These are phyloP conservation scores for Ormyrus thymus DNA, from an alignment of 2,888 invertebrate species.

Conservation along the genomic window DNA sequence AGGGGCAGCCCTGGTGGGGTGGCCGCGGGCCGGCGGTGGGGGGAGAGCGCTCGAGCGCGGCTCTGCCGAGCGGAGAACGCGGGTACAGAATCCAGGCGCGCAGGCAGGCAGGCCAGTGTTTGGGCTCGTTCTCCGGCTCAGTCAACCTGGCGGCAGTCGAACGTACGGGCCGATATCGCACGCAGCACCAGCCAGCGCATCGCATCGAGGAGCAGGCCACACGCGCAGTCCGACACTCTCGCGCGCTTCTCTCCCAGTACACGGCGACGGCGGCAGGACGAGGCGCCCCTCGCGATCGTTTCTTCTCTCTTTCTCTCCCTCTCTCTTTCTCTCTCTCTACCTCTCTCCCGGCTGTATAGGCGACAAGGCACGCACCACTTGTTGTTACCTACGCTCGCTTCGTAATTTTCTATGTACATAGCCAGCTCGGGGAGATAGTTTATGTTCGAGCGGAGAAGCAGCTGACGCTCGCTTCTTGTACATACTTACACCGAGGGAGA, in stretches of 20 bases:
- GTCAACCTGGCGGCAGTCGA: slow-evolving; percentile 44
- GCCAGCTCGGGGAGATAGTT: no score
- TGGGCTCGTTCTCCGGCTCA: slow-evolving; percentile 21
- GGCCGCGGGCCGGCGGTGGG: background rate
- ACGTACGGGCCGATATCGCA: background rate
- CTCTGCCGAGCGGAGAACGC: slow-evolving; percentile 1
- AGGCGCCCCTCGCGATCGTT: background rate
- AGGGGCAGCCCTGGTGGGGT: background rate
- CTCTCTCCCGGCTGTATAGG: no score
- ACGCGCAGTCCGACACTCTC: background rate
- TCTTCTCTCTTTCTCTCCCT: no score
- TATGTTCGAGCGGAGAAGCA: no score
- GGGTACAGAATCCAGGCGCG: background rate
- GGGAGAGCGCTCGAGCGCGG: slow-evolving; percentile 7
- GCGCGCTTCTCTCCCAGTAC: background rate
- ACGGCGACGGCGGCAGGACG: background rate
- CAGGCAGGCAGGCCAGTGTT: background rate
- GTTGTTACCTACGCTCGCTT: no score
- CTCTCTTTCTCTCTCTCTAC: no score
- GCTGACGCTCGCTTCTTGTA: no score
- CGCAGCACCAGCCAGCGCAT: no score
- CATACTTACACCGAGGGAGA: no score
- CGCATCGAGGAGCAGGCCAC: no score
- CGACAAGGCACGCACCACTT: no score
- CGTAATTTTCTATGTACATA: no score